Percentiles rank a stretch among this genome's conserved stretches.
Evolutionary conservation across 2,888 invertebrate genomes (phyloP).

Genomic region (Mechanitis messenoides): DNA sequence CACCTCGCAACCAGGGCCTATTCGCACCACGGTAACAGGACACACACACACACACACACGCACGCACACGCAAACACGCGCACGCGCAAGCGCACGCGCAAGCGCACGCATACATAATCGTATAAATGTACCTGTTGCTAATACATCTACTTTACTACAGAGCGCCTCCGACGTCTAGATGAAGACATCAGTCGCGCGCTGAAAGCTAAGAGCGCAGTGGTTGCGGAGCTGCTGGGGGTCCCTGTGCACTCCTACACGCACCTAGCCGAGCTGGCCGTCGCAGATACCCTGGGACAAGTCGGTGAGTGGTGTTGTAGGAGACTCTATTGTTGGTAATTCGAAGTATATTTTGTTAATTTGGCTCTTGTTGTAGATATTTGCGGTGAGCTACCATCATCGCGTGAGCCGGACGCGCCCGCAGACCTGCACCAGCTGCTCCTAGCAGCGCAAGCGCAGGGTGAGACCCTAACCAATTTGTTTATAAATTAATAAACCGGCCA

Average conservation of each 20-base stretch:
- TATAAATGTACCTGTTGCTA: neutral
- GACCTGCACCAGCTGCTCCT: constrained; percentile 60
- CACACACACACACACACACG: neutral
- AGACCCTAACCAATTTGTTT: neutral
- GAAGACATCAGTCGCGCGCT: constrained; percentile 50
- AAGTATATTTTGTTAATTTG: neutral
- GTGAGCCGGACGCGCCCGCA: constrained; percentile 28
- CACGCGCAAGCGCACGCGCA: neutral
- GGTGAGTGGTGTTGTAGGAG: constrained; percentile 38
- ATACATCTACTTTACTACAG: constrained; percentile 33
- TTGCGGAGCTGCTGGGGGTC: constrained; percentile 51
- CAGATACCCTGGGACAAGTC: constrained; percentile 54
- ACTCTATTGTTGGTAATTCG: neutral
- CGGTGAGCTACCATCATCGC: constrained; percentile 28
- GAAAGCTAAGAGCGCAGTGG: constrained; percentile 51
- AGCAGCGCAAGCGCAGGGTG: constrained; percentile 67
- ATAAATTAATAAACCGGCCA: too few relatives aligned
- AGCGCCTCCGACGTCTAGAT: constrained; percentile 64
- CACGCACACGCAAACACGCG: neutral
- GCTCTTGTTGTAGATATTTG: constrained; percentile 28
- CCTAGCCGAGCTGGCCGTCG: constrained; percentile 58
- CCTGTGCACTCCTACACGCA: constrained; percentile 44
- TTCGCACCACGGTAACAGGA: constrained; percentile 46
- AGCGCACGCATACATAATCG: neutral
- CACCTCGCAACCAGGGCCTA: constrained; percentile 36